A percentile compares a stretch with the other conserved stretches of the same genome.
phyloP scores from a whole-genome alignment of 2,797 vertebrate genomes.

The Dryobates pubescens region DNA sequence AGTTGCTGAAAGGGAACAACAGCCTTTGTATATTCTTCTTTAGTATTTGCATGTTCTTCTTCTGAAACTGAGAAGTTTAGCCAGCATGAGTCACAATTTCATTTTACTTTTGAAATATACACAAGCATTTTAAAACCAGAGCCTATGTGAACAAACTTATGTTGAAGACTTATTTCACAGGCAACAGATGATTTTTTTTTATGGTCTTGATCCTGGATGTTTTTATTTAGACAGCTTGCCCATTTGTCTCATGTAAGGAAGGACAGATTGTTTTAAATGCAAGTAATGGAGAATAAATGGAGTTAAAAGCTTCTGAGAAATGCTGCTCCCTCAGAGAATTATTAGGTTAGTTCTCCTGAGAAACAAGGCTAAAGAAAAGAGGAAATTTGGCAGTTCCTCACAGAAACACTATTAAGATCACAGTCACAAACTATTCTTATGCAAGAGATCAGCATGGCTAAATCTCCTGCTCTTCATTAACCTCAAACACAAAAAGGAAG shows the following conservation, averaged over 20 bases:
- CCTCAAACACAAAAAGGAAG: conserved; percentile 50
- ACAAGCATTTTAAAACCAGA: not conserved
- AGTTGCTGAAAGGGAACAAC: not conserved
- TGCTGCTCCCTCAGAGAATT: conserved; percentile 52
- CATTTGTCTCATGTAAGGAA: conserved; percentile 32
- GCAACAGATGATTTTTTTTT: not conserved
- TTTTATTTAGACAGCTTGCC: conserved; percentile 33
- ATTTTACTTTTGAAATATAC: not conserved
- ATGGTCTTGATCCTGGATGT: not conserved
- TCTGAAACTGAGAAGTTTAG: not conserved
- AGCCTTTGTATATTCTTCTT: not conserved
- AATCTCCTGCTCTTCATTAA: conserved; percentile 63
- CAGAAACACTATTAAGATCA: conserved; percentile 61
- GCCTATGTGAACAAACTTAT: not conserved
- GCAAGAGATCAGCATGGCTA: conserved; percentile 49
- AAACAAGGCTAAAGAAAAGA: conserved; percentile 42
- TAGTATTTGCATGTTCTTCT: not conserved
- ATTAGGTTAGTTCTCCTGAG: conserved; percentile 62
- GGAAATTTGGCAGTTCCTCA: conserved; percentile 49
- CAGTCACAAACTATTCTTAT: conserved; percentile 50
- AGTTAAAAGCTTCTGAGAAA: conserved; percentile 50
- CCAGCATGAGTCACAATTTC: not conserved
- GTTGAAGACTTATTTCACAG: not conserved
- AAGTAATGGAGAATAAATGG: conserved; percentile 49
- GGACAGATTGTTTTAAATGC: conserved; percentile 48